Percentiles rank a stretch among this genome's conserved stretches.
Evolutionary conservation across 2,888 invertebrate genomes (phyloP).

Genomic region (Xylophagus ater): DNA sequence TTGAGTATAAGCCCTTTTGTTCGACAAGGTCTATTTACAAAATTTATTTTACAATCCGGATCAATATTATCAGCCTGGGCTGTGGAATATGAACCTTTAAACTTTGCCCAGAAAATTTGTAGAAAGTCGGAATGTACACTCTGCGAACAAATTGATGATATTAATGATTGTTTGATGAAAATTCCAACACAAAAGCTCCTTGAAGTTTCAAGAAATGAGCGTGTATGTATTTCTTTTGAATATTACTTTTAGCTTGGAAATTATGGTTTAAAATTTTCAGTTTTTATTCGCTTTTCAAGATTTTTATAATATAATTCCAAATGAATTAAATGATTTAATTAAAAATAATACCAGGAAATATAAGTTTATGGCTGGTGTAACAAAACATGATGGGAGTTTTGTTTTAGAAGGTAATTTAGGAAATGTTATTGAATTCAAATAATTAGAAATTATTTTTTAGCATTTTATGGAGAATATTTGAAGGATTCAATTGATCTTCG

Average conservation of each 20-base stretch:
- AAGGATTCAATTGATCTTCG: slow-evolving; percentile 8
- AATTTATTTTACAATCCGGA: slow-evolving; percentile 44
- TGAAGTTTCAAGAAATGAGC: slow-evolving; percentile 5
- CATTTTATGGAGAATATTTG: background rate
- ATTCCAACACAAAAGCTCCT: slow-evolving; percentile 25
- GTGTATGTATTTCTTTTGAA: background rate
- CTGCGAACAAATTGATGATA: slow-evolving; percentile 20
- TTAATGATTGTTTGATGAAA: slow-evolving; percentile 28
- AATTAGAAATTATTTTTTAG: background rate
- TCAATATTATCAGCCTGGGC: slow-evolving; percentile 42
- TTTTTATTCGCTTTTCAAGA: slow-evolving; percentile 22
- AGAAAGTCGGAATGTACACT: slow-evolving; percentile 32
- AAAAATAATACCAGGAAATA: slow-evolving; percentile 20
- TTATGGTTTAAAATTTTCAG: too few relatives aligned
- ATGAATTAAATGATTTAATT: slow-evolving; percentile 14
- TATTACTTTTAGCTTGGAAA: slow-evolving; percentile 23
- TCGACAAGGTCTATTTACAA: slow-evolving; percentile 34
- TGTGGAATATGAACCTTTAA: slow-evolving; percentile 33
- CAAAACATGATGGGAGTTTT: slow-evolving; percentile 41
- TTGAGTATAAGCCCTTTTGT: slow-evolving; percentile 39
- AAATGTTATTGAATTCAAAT: background rate
- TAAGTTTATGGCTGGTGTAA: slow-evolving; percentile 40
- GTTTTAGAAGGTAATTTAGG: slow-evolving; percentile 36
- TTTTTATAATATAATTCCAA: slow-evolving; percentile 26
- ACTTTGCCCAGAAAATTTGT: slow-evolving; percentile 34